Evolutionary conservation across 2,888 invertebrate genomes (phyloP).

Genomic region (Acrobasis suavella): DNA sequence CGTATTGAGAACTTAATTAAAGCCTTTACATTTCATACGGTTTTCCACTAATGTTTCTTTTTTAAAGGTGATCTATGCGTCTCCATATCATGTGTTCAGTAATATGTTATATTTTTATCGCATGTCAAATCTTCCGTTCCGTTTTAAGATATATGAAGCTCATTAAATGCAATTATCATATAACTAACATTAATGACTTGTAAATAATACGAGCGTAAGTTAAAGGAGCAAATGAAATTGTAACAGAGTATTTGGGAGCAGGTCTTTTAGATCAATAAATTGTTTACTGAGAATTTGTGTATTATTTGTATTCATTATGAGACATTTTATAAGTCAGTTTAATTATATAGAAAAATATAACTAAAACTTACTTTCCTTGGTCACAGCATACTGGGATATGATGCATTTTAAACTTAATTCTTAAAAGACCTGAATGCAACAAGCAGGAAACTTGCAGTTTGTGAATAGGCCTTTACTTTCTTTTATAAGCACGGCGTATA

Average conservation of each 20-base stretch:
- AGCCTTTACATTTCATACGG: too few species aligned
- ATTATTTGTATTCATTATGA: conserved; percentile 36
- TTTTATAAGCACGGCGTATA: too few species aligned
- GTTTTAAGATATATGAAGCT: not conserved
- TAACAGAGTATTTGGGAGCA: conserved; percentile 50
- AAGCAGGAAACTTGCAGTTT: too few species aligned
- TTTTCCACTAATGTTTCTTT: too few species aligned
- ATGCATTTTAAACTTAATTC: too few species aligned
- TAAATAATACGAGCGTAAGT: conserved; percentile 6
- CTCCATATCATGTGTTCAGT: not conserved
- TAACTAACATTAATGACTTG: not conserved
- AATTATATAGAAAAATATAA: too few species aligned
- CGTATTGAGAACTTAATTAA: too few species aligned
- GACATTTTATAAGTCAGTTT: too few species aligned
- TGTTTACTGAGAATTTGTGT: conserved; percentile 39
- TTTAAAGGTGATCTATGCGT: not conserved
- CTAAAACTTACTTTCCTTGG: too few species aligned
- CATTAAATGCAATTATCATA: not conserved
- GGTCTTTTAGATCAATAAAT: conserved; percentile 53
- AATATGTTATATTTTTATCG: not conserved
- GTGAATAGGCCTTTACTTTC: too few species aligned
- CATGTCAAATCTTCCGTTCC: not conserved
- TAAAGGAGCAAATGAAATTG: conserved; percentile 13
- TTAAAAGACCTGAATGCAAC: too few species aligned
- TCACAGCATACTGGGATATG: too few species aligned